Evolutionary conservation across 2,888 invertebrate genomes (phyloP), one percentile per base, ranked within the genome.

Genomic region (Tuta absoluta): DNA sequence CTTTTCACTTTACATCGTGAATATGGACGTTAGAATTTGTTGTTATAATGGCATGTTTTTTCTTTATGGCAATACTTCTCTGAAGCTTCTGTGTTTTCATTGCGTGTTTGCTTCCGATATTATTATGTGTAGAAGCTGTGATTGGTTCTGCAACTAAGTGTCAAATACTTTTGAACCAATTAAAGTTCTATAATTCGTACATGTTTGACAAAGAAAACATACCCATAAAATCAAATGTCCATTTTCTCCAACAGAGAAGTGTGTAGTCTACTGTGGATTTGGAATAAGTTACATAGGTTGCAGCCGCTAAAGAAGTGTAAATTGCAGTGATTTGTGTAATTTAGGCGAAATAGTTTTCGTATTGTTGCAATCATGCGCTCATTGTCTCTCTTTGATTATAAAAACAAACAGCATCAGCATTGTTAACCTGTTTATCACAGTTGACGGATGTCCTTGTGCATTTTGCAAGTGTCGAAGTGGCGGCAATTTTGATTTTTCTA

Each of bases 361-460:
- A n/a, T 38, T 60, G 14, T n/a, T 23, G 7, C 24, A 41, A 14
- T 21, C 19, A 62, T 62, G 51, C n/a, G 19, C 41, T 41, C 19
- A 24, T 23, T 19, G 24, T 60, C 17, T 41, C 23, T 45, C 41
- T 38, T 63, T 58, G 17, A 56, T 49, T 58, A 67, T 72, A 75
- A 73, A 75, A 79, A 80, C 80, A 82, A 81, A 84, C 80, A 82
- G 79, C 80, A 80, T 86, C 80, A 82, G 79, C 80, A 80, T 86
- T 86, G 82, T 78, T 86, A 87, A 86, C 88, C 90, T 90, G 90
- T 90, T 89, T 91, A 90, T 84, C 88, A 84, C 85, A 78, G 85
- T 87, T 90, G 89, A 89, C 91, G 88, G 90, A 89, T 89, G 89
- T 88, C 89, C 89, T 89, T 89, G 88, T 87, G 82, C 82, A 85